These are phyloP conservation scores for Desmodus rotundus DNA, from an alignment of 2,113 vertebrate genomes.

Conservation along the genomic window DNA sequence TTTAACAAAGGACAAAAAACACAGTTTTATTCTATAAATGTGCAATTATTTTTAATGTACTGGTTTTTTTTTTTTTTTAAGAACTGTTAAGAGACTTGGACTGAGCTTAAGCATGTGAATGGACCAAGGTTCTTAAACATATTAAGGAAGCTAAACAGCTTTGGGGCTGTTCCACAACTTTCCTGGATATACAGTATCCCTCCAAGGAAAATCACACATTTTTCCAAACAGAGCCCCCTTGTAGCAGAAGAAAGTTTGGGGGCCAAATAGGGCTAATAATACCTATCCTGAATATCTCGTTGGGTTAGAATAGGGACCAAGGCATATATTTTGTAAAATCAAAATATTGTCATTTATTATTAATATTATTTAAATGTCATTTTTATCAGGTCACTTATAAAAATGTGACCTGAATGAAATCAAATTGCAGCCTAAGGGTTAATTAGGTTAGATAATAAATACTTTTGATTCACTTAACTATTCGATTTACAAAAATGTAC, in stretches of 20 bases:
- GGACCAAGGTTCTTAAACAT: background rate
- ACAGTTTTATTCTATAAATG: conserved; percentile 1
- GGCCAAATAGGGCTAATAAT: background rate
- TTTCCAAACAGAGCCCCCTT: background rate
- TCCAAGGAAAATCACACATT: background rate
- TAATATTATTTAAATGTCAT: background rate
- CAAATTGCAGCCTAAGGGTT: background rate
- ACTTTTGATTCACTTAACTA: background rate
- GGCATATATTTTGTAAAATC: background rate
- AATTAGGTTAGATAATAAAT: background rate
- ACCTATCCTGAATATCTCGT: background rate
- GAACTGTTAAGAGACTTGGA: background rate
- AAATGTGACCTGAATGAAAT: background rate
- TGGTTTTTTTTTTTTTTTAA: background rate
- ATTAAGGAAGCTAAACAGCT: background rate
- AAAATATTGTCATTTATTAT: background rate
- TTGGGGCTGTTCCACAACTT: background rate
- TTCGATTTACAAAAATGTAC: conserved; percentile 9
- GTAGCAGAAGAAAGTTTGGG: background rate
- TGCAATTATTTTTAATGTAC: background rate
- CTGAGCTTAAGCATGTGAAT: background rate
- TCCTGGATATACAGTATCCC: background rate
- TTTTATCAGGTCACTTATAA: background rate
- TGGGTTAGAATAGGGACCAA: background rate
- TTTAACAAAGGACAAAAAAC: background rate